Conservation (phyloP, 2,888 invertebrate species). For the Aphidoletes aphidimyza region DNA sequence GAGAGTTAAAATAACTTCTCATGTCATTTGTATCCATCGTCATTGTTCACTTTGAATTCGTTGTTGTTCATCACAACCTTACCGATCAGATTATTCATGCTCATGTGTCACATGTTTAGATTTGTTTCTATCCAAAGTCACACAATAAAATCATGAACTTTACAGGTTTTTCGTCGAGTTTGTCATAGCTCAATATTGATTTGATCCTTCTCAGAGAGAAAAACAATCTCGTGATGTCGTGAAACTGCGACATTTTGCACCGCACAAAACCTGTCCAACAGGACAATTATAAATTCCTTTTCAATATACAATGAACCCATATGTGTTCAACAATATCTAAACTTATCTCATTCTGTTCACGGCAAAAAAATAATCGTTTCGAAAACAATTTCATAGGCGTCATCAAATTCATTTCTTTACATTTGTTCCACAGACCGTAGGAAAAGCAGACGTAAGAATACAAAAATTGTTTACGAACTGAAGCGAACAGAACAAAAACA, state of each 20-base stretch:
- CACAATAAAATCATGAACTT: too few relatives aligned
- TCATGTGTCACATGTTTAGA: too few relatives aligned
- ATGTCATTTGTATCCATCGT: background rate
- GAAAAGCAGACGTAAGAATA: too few relatives aligned
- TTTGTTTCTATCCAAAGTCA: too few relatives aligned
- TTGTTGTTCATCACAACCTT: background rate
- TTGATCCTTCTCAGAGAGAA: background rate
- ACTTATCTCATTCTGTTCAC: background rate
- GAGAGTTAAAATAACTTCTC: background rate
- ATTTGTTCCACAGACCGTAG: background rate
- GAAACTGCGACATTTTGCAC: background rate
- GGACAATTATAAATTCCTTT: background rate
- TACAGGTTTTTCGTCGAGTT: too few relatives aligned
- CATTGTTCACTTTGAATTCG: background rate
- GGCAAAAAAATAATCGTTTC: too few relatives aligned
- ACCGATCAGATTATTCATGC: too few relatives aligned
- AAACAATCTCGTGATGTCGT: background rate
- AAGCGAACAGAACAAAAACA: background rate
- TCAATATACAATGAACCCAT: slow-evolving; percentile 28
- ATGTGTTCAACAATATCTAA: background rate
- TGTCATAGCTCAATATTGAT: too few relatives aligned
- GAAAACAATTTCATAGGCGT: background rate
- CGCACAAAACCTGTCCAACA: background rate
- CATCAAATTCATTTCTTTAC: slow-evolving; percentile 22
- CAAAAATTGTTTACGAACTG: too few relatives aligned